phyloP scores from a whole-genome alignment of 1,140 invertebrate species.

The Polypedilum pembai region DNA sequence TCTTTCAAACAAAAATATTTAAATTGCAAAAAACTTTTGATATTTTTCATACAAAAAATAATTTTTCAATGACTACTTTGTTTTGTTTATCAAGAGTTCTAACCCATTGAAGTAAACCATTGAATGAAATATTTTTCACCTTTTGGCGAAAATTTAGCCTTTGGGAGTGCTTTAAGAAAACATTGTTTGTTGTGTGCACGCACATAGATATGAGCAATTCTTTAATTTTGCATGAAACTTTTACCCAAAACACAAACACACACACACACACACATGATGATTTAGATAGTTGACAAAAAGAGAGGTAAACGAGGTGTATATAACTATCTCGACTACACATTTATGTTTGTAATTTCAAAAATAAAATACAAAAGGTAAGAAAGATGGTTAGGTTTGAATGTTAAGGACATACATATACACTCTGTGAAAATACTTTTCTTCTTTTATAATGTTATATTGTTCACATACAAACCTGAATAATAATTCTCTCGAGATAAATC shows the following conservation, averaged over 20 bases:
- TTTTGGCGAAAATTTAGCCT: not conserved
- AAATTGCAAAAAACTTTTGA: too few relatives aligned
- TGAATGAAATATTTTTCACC: conserved; percentile 8
- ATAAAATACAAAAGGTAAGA: too few relatives aligned
- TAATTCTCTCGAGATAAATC: conserved; percentile 12
- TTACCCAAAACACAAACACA: not conserved
- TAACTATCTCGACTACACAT: too few relatives aligned
- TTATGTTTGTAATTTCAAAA: too few relatives aligned
- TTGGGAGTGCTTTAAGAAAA: conserved; percentile 11
- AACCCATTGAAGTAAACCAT: too few relatives aligned
- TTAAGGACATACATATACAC: too few relatives aligned
- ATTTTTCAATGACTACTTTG: too few relatives aligned
- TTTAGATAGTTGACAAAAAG: not conserved
- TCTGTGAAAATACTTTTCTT: too few relatives aligned
- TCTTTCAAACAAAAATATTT: too few relatives aligned
- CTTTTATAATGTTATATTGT: not conserved
- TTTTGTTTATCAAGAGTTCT: too few relatives aligned
- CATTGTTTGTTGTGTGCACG: not conserved
- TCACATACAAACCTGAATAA: conserved; percentile 12
- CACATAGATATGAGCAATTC: not conserved
- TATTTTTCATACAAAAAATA: too few relatives aligned
- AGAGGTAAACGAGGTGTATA: not conserved
- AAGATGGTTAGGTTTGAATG: too few relatives aligned
- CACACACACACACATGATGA: not conserved
- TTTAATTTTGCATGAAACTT: conserved; percentile 19